Conservation (phyloP, 2,888 invertebrate genomes). For the Orthosia incerta region DNA sequence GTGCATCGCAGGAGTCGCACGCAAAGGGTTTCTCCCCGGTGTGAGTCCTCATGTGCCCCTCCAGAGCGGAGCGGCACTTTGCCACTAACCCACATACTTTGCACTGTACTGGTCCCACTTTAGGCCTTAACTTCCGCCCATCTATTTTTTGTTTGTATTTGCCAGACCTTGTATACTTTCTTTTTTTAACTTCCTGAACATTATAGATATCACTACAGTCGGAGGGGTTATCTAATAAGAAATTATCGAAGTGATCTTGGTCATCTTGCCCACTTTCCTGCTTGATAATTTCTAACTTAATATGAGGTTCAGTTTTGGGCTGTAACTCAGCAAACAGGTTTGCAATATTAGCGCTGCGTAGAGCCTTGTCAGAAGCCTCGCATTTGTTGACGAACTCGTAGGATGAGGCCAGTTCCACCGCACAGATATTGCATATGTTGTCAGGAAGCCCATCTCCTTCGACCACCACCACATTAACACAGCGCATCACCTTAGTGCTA, state of each 20-base stretch:
- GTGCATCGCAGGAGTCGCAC: slow-evolving; percentile 77
- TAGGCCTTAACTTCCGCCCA: slow-evolving; percentile 69
- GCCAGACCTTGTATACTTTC: slow-evolving; percentile 56
- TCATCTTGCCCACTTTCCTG: slow-evolving; percentile 70
- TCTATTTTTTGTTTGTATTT: slow-evolving; percentile 57
- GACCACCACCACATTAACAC: slow-evolving; percentile 77
- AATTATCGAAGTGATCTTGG: slow-evolving; percentile 57
- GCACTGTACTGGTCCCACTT: slow-evolving; percentile 79
- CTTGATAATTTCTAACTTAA: slow-evolving; percentile 63
- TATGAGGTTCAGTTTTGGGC: slow-evolving; percentile 62
- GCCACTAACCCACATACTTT: slow-evolving; percentile 80
- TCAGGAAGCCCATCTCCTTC: slow-evolving; percentile 83
- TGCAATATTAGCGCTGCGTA: slow-evolving; percentile 74
- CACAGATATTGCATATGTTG: slow-evolving; percentile 80
- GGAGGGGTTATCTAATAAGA: slow-evolving; percentile 31
- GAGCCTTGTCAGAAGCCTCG: slow-evolving; percentile 80
- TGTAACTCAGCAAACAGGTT: slow-evolving; percentile 63
- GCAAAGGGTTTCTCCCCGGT: slow-evolving; percentile 85
- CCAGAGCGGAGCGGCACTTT: slow-evolving; percentile 80
- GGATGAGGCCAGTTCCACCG: slow-evolving; percentile 75
- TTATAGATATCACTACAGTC: slow-evolving; percentile 28
- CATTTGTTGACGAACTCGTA: slow-evolving; percentile 83
- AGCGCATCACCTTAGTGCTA: slow-evolving; percentile 80
- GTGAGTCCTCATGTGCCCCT: slow-evolving; percentile 83
- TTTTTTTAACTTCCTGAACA: slow-evolving; percentile 50